A percentile compares a stretch with the other conserved stretches of the same genome.
phyloP scores from a whole-genome alignment of 2,113 vertebrate species.

The Poecile atricapillus region DNA sequence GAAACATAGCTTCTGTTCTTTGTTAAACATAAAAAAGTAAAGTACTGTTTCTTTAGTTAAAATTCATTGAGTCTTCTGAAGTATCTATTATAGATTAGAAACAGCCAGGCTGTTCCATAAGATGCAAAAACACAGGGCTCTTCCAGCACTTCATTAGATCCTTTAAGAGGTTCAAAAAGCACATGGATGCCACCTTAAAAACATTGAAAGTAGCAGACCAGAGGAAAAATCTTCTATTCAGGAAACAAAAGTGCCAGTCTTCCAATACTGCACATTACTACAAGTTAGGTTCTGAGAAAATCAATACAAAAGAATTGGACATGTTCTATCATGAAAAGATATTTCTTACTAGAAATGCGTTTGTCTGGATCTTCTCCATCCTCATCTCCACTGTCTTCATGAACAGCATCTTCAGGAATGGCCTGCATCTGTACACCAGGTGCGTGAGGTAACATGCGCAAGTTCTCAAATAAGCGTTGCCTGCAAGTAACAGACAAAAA shows the following conservation, averaged over 20 bases:
- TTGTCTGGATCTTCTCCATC: slow-evolving; percentile 92
- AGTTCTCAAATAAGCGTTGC: slow-evolving; percentile 92
- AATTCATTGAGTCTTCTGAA: neutral
- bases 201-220: neutral
- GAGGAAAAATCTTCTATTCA: neutral
- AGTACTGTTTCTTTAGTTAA: neutral
- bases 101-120: neutral
- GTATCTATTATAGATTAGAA: neutral
- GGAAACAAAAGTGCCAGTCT: neutral
- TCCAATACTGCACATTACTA: neutral
- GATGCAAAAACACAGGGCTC: accelerated
- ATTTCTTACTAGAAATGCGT: slow-evolving; percentile 88
- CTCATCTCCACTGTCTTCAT: slow-evolving; percentile 88
- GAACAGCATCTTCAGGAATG: slow-evolving; percentile 88
- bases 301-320: neutral
- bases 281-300: neutral
- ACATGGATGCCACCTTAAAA: neutral
- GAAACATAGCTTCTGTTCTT: neutral
- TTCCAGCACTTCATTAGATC: neutral
- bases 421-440: slow-evolving; percentile 94
- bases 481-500: slow-evolving; percentile 53
- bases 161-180: neutral
- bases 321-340: neutral
- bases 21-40: neutral
- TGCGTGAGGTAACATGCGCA: slow-evolving; percentile 92